These are phyloP conservation scores for Dryobota labecula DNA, from an alignment of 2,888 invertebrate species.

Conservation along the genomic window DNA sequence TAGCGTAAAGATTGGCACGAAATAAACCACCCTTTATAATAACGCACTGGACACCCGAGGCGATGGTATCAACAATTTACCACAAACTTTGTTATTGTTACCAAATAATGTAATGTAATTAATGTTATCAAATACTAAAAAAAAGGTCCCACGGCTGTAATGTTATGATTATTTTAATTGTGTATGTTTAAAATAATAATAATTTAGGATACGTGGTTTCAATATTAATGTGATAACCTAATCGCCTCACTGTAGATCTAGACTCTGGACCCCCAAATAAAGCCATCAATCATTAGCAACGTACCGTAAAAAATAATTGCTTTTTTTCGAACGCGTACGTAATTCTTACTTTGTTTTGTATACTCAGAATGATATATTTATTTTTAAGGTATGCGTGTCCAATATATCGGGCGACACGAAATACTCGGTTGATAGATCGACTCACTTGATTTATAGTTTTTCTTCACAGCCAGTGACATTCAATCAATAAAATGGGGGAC, in stretches of 20 bases:
- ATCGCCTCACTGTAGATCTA: neutral
- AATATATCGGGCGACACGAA: conserved; percentile 34
- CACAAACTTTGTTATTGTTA: too few species aligned
- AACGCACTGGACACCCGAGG: too few species aligned
- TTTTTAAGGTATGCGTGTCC: conserved; percentile 22
- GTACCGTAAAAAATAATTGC: conserved; percentile 9
- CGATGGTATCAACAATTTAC: too few species aligned
- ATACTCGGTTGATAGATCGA: conserved; percentile 55
- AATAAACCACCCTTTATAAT: too few species aligned
- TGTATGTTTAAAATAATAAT: too few species aligned
- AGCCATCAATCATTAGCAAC: conserved; percentile 21
- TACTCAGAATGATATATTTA: conserved; percentile 47
- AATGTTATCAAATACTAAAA: too few species aligned
- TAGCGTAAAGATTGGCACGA: too few species aligned
- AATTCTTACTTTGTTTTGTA: conserved; percentile 23
- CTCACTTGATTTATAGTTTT: conserved; percentile 58
- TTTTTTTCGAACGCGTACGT: conserved; percentile 20
- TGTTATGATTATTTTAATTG: too few species aligned
- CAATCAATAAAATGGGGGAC: conserved; percentile 40
- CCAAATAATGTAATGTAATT: too few species aligned
- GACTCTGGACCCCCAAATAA: conserved; percentile 1
- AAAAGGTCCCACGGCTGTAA: too few species aligned
- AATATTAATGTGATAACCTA: too few species aligned
- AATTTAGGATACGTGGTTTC: too few species aligned
- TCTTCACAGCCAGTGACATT: conserved; percentile 44